Evolutionary conservation across 1,140 invertebrate genomes (phyloP), one percentile per base, ranked within the genome.

Genomic region (Drosophila fuyamai): DNA sequence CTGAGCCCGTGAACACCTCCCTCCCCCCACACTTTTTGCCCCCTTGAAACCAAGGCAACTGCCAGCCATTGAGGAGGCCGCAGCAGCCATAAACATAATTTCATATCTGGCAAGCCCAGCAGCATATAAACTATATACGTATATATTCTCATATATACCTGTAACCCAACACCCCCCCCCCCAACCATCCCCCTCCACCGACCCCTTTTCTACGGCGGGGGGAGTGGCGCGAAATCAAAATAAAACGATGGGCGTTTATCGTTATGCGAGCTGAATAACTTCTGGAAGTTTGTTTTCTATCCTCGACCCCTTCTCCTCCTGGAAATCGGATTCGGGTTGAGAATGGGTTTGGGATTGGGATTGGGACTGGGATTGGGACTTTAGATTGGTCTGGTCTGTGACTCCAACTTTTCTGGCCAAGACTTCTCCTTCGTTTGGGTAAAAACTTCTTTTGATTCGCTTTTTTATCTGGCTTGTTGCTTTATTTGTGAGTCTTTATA

Each of bases 261-360:
- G 83, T 88, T 88, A 86, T 86, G 83, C 83, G 83, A 86, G 81
- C 83, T 83, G 83, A 86, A 86, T 88, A 86, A 86, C 83, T 86
- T 86, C 83, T 86, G 83, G 83, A 86, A 86, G 83, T 86, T 86
- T 82, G 83, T 79, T 88, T 86, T 86, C 79, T 88, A 55, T 57
- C 50, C 70, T 36, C 65, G n/a, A 23, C 29, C 46, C 36, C 61
- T 48, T 27, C 43, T 46, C 18, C 23, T 27, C 47, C 54, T 32
- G 29, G 29, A 32, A 32, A 32, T 32, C 29, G 6, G 29, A 32
- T 32, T 32, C 29, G 29, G 29, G 7, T 8, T 32, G 29, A 41
- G 48, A 16, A 32, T 54, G 44, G 38, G 14, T 59, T 46, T 23
- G 2, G 29, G 61, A 27, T 2, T 46, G 41, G 4, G 5, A 44